Percentiles rank a stretch among this genome's conserved stretches.
phyloP scores from a whole-genome alignment of 2,888 invertebrate species.

The Sphinx pinastri region DNA sequence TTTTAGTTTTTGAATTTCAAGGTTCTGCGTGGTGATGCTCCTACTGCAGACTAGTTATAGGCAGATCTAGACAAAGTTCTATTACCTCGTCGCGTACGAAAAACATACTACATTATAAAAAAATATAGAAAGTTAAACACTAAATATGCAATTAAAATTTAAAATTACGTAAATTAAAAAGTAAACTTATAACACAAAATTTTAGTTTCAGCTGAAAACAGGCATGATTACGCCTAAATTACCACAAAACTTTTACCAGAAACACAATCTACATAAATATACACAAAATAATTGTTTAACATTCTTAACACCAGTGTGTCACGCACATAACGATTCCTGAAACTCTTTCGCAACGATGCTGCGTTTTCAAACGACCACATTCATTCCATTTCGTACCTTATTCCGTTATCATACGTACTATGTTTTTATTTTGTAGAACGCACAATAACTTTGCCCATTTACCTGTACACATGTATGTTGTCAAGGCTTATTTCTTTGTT shows the following conservation, averaged over 20 bases:
- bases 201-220: too few species aligned
- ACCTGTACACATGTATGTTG: slow-evolving; percentile 56
- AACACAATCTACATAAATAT: neutral
- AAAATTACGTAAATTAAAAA: too few species aligned
- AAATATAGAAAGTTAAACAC: too few species aligned
- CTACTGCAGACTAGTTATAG: too few species aligned
- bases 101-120: too few species aligned
- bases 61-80: too few species aligned
- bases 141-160: too few species aligned
- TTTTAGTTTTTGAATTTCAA: too few species aligned
- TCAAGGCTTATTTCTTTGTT: slow-evolving; percentile 60
- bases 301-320: slow-evolving; percentile 38
- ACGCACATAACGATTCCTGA: slow-evolving; percentile 42
- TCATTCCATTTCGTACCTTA: slow-evolving; percentile 37
- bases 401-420: slow-evolving; percentile 28
- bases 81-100: too few species aligned
- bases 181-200: too few species aligned
- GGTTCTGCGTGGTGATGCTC: too few species aligned
- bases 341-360: slow-evolving; percentile 42
- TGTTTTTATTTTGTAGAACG: slow-evolving; percentile 25
- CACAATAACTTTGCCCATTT: slow-evolving; percentile 37
- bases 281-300: slow-evolving; percentile 3
- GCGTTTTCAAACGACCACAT: slow-evolving; percentile 37
- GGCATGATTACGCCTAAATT: too few species aligned
- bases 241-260: neutral